phyloP scores from a whole-genome alignment of 2,113 vertebrate genomes.

The Chaetops frenatus region DNA sequence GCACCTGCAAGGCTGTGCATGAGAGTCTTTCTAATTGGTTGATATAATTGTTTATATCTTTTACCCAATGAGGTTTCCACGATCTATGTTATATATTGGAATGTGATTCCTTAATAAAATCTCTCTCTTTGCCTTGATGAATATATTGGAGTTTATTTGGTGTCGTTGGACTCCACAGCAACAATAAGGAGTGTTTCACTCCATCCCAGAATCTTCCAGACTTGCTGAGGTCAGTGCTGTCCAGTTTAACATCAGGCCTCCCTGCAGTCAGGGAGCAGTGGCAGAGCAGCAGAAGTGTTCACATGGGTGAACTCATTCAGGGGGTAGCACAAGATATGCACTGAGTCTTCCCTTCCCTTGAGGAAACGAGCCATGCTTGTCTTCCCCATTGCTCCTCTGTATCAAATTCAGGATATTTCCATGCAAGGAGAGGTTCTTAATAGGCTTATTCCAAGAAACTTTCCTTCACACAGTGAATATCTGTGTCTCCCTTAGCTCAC shows the following conservation, averaged over 20 bases:
- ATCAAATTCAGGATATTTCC: not conserved
- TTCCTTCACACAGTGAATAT: not conserved
- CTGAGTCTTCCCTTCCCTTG: not conserved
- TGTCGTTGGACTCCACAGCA: too few species aligned
- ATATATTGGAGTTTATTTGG: too few species aligned
- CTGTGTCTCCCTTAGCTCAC: not conserved
- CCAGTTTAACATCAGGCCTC: not conserved
- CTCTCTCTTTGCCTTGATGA: too few species aligned
- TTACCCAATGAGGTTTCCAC: too few species aligned
- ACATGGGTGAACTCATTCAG: fast-evolving
- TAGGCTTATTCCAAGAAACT: not conserved
- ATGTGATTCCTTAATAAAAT: too few species aligned
- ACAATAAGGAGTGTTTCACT: not conserved
- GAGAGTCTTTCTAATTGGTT: too few species aligned
- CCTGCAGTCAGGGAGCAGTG: not conserved
- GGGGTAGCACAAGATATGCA: too few species aligned
- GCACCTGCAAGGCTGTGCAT: too few species aligned
- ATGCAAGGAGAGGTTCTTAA: not conserved
- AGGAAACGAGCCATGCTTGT: not conserved
- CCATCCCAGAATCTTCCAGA: not conserved
- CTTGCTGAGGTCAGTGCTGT: not conserved
- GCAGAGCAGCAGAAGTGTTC: not conserved
- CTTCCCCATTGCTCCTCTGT: not conserved
- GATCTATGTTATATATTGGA: too few species aligned
- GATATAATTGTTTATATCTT: too few species aligned